Evolutionary conservation across 2,888 invertebrate genomes (phyloP).

Genomic region (Pollenia labialis): DNA sequence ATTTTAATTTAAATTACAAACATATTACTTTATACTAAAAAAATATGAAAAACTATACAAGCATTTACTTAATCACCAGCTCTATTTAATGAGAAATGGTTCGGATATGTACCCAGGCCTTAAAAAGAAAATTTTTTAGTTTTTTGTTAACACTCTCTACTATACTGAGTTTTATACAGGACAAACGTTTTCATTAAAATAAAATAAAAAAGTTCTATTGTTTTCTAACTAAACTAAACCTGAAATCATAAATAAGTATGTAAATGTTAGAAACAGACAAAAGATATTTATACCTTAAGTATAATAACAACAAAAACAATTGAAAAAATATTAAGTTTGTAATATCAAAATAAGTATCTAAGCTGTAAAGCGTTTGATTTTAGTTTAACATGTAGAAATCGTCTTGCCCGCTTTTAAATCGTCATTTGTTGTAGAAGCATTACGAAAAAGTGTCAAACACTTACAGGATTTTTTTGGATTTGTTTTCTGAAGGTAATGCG

Average conservation of each 20-base stretch:
- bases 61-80: conserved; percentile 35
- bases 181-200: conserved; percentile 32
- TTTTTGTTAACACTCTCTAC: conserved; percentile 6
- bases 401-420: conserved; percentile 36
- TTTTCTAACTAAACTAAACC: conserved; percentile 49
- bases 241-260: conserved; percentile 44
- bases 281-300: conserved; percentile 51
- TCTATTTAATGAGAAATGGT: conserved; percentile 62
- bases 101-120: conserved; percentile 73
- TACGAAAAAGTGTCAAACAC: conserved; percentile 54
- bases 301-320: conserved; percentile 58
- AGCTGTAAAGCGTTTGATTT: conserved; percentile 62
- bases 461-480: conserved; percentile 55
- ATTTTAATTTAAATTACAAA: conserved; percentile 47
- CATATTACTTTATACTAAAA: conserved; percentile 17
- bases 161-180: conserved; percentile 37
- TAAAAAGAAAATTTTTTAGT: conserved; percentile 44
- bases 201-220: neutral
- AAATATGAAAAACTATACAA: conserved; percentile 27
- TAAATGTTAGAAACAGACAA: conserved; percentile 9
- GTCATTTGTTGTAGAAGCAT: conserved; percentile 15
- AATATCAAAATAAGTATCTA: conserved; percentile 16
- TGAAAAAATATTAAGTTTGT: conserved; percentile 35
- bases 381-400: conserved; percentile 59
- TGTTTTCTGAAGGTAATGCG: conserved; percentile 61